These are phyloP conservation scores for Perccottus glenii DNA, from an alignment of 2,113 vertebrate species.

Conservation along the genomic window DNA sequence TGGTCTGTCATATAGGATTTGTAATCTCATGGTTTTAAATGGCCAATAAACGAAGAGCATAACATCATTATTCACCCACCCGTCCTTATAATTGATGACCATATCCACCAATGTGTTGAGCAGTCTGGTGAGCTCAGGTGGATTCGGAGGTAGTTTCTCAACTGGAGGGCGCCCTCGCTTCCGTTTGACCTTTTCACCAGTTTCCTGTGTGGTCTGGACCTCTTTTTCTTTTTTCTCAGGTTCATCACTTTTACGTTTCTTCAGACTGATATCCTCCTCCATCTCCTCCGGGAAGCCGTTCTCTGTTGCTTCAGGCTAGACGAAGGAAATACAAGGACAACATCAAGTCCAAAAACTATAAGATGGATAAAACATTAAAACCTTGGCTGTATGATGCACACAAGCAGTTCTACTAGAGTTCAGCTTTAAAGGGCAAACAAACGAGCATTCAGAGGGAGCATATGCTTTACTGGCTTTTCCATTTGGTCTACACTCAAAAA, in stretches of 20 bases:
- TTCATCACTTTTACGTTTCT: constrained; percentile 92
- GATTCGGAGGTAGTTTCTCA: constrained; percentile 96
- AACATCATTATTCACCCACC: constrained; percentile 71
- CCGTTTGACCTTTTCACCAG: constrained; percentile 93
- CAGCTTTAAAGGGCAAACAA: neutral
- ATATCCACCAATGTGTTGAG: constrained; percentile 98
- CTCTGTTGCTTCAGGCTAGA: constrained; percentile 83
- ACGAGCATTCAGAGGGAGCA: too few relatives aligned
- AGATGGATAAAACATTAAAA: neutral
- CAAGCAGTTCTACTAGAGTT: neutral
- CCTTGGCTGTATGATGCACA: neutral
- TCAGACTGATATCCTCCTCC: constrained; percentile 94
- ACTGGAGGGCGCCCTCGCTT: constrained; percentile 95
- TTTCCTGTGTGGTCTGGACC: constrained; percentile 77
- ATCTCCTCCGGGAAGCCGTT: constrained; percentile 94
- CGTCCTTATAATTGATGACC: constrained; percentile 98
- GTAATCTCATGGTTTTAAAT: too few relatives aligned
- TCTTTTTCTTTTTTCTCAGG: constrained; percentile 88
- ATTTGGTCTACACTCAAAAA: too few relatives aligned
- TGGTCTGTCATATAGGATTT: too few relatives aligned
- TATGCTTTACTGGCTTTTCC: too few relatives aligned
- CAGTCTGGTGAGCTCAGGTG: constrained; percentile 93
- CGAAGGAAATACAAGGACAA: constrained; percentile 19
- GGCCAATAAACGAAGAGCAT: neutral
- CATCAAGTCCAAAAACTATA: constrained; percentile 8